Evolutionary conservation across 1,140 invertebrate species (phyloP).

Genomic region (Hyposmocoma kahamanoa): DNA sequence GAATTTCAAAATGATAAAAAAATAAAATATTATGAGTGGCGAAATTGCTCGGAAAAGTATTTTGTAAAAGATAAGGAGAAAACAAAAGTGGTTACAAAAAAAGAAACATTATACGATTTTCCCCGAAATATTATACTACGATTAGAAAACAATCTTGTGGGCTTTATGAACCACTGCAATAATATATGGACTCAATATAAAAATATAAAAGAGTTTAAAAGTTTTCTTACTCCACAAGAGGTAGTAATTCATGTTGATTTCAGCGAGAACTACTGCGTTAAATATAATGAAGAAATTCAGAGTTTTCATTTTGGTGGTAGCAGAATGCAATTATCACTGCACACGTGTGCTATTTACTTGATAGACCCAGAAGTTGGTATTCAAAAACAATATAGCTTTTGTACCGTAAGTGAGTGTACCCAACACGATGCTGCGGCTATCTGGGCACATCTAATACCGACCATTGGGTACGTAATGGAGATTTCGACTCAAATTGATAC

Average conservation of each 20-base stretch:
- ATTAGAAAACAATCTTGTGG: not conserved
- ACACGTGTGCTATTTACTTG: constrained; percentile 27
- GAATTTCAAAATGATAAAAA: not conserved
- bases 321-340: constrained; percentile 23
- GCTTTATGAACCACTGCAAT: not conserved
- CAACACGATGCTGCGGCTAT: constrained; percentile 5
- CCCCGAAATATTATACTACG: not conserved
- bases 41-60: not conserved
- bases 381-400: not conserved
- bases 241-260: constrained; percentile 25
- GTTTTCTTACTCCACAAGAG: not conserved
- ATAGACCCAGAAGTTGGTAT: constrained; percentile 5
- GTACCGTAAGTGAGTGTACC: constrained; percentile 3
- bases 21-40: not conserved
- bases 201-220: not conserved
- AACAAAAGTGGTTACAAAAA: not conserved
- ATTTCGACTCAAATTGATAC: not conserved
- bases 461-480: not conserved
- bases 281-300: constrained; percentile 30
- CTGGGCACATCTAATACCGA: not conserved
- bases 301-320: constrained; percentile 34
- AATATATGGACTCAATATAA: not conserved
- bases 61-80: not conserved
- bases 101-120: not conserved
- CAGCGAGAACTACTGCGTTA: constrained; percentile 28